Base-by-base conservation (phyloP, 92 coral and sea anemone species). In the Plumapathes pennacea region DNA sequence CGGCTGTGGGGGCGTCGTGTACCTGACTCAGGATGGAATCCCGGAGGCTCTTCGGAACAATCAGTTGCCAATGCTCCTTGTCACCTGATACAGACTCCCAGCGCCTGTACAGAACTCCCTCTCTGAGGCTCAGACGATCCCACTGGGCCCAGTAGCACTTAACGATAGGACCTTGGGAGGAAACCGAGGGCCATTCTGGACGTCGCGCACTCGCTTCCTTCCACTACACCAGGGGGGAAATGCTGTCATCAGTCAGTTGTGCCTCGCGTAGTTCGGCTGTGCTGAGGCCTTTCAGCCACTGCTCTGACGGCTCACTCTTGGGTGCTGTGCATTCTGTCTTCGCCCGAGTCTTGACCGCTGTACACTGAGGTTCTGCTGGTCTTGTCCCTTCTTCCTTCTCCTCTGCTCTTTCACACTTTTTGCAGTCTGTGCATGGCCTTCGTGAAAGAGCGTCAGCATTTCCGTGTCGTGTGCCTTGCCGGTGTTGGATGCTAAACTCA, bases 371-470 rank as follows among this genome's bases (percentile, higher is more conserved):
- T n/a, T 38, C 53, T 25, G 23, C 19, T n/a, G 32, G 19, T 3
- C 23, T 45, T 21, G 58, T 14, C 28, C 43, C 39, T 1, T 9
- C 38, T 5, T 65, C 62, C 23, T 28, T 49, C 34, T 22, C 46
- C 34, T 64, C 72, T 48, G 25, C 51, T 44, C 19, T 37, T 1
- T 9, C 14, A 60, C 72, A 64, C 22, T 50, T 51, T 31, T 25
- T 53, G 43, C 64, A 54, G 59, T 25, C 50, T 27, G 39, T 54
- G 10, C 39, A 67, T 10, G 65, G 54, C 24, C 63, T 10, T 27
- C 80, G 58, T 37, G 80, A 71, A 25, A 78, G 57, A 1, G 72
- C 74, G 24, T 72, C 86, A 30, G 86, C 81, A 39, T 71, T 78
- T 28, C 10, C 60, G 31, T 72, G 56, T 7, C 27, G 46, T 23